Evolutionary conservation across 2,888 invertebrate species (phyloP), one percentile per base, ranked within the genome.

Genomic region (Melitaea athalia): DNA sequence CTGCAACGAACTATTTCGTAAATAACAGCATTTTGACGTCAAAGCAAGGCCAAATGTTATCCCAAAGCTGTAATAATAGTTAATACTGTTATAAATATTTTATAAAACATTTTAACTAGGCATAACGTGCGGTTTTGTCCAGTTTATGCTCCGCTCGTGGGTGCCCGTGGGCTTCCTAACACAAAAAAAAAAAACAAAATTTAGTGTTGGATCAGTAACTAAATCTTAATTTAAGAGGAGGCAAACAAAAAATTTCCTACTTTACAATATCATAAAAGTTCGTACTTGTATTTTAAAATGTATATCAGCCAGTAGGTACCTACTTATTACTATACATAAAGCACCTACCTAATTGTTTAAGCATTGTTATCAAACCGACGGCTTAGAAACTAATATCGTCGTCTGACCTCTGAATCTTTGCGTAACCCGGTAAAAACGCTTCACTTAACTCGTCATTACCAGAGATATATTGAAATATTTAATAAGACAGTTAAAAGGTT

Each of bases 41-140:
- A 24, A 14, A 47, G 31, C n/a, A 15, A 53, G 72, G 71, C 64
- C 63, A 63, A 63, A 63, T 63, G 53, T 63, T 63, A 63, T 63
- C 52, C 38, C 42, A 8, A 6, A 42, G 15, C 53, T 14, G 12
- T 12, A 11, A 62, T 49, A 50, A 62, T 62, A 17, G 38, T 12
- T 14, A 33, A n/a, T 45, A 4, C 1, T 14, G 10, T 53, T 12
- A 24, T 24, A 53, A 31, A 12, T 53, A 31, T 8, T 12, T 31
- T 14, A 12, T 11, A 7, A 0, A 43, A 43, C 8, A 43, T 45
- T 45, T 45, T 2, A 14, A 45, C 14, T 45, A 14, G 45, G 45
- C 5, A 5, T 45, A 7, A 14, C 45, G 11, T 45, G 14, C 38
- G 38, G 38, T 7, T 38, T 38, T 5, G 0, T 5, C 38, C 5